Conservation (phyloP, 2,888 invertebrate genomes). For the Cetonia aurata region DNA sequence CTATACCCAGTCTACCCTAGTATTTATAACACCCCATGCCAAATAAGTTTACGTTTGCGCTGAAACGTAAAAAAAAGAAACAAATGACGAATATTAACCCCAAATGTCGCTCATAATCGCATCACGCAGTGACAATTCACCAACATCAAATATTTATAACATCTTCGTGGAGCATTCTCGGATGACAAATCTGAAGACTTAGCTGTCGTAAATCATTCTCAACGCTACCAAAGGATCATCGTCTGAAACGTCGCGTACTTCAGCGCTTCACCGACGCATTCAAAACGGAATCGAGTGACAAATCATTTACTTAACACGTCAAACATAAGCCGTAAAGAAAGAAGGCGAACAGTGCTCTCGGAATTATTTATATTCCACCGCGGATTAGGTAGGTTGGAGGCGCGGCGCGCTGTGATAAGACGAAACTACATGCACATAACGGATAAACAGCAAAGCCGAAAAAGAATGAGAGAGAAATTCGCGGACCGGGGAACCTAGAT, state of each 20-base stretch:
- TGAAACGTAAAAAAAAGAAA: no score
- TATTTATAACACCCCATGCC: no score
- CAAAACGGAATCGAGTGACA: slow-evolving; percentile 32
- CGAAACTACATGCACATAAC: slow-evolving; percentile 33
- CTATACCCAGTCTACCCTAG: no score
- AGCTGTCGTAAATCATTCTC: slow-evolving; percentile 29
- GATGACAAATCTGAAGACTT: slow-evolving; percentile 36
- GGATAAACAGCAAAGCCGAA: slow-evolving; percentile 28
- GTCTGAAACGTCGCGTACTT: slow-evolving; percentile 10
- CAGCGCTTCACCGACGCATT: slow-evolving; percentile 15
- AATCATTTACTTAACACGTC: slow-evolving; percentile 41
- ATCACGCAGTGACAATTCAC: slow-evolving; percentile 15
- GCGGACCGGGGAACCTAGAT: slow-evolving; percentile 24
- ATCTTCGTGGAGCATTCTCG: slow-evolving; percentile 9
- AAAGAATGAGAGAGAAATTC: slow-evolving; percentile 24
- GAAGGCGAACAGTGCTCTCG: slow-evolving; percentile 20
- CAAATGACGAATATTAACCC: no score
- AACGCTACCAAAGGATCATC: slow-evolving; percentile 8
- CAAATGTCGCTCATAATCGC: no score
- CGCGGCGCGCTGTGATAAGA: slow-evolving; percentile 5
- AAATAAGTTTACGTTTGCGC: no score
- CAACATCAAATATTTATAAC: slow-evolving; percentile 36
- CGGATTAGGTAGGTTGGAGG: not conserved
- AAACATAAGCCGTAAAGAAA: slow-evolving; percentile 33
- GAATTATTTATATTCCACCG: slow-evolving; percentile 37